Percentiles rank a stretch among this genome's conserved stretches.
Evolutionary conservation across 2,888 invertebrate species (phyloP).

Genomic region (Stenodera caucasica): DNA sequence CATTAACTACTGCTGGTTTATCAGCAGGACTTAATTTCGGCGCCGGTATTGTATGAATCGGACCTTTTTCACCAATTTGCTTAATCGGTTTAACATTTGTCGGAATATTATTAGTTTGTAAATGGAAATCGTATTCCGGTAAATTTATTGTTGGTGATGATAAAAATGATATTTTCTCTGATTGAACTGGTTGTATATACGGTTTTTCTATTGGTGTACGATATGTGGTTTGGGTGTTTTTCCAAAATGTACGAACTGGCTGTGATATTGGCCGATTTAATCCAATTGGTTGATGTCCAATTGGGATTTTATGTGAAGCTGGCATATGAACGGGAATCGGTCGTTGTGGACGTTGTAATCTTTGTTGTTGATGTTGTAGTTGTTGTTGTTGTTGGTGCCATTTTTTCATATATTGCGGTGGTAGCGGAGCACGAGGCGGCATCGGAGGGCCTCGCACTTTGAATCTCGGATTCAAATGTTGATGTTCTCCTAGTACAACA

Average conservation of each 20-base stretch:
- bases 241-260: slow-evolving; percentile 43
- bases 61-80: slow-evolving; percentile 62
- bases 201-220: slow-evolving; percentile 29
- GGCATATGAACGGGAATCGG: slow-evolving; percentile 42
- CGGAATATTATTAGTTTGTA: slow-evolving; percentile 52
- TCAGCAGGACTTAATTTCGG: slow-evolving; percentile 75
- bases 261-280: slow-evolving; percentile 16
- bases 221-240: slow-evolving; percentile 36
- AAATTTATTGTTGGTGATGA: slow-evolving; percentile 42
- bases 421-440: slow-evolving; percentile 32
- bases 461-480: slow-evolving; percentile 19
- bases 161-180: slow-evolving; percentile 38
- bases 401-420: slow-evolving; percentile 40
- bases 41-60: slow-evolving; percentile 84
- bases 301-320: slow-evolving; percentile 34
- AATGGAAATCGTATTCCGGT: slow-evolving; percentile 50
- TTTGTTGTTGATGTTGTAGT: slow-evolving; percentile 6
- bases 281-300: slow-evolving; percentile 23
- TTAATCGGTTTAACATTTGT: slow-evolving; percentile 49
- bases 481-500: slow-evolving; percentile 22
- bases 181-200: slow-evolving; percentile 12
- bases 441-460: slow-evolving; percentile 29
- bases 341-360: slow-evolving; percentile 26
- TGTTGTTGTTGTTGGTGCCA: slow-evolving; percentile 36
- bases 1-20: slow-evolving; percentile 61